Base-by-base conservation (phyloP, 1,140 invertebrate species). In the Arctopsyche grandis region DNA sequence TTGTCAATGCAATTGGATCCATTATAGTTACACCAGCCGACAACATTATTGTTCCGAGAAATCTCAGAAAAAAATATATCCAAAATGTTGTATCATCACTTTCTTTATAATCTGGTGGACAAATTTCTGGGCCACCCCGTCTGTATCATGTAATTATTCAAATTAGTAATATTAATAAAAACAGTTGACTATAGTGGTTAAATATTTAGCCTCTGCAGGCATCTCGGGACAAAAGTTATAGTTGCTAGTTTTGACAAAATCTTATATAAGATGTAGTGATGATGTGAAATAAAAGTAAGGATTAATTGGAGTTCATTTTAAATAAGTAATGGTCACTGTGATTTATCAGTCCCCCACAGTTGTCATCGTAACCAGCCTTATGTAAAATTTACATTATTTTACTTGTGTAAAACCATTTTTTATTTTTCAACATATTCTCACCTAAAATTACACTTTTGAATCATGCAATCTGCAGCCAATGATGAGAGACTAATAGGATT, bases 1-100 rank as follows among this genome's bases (percentile, higher is more conserved):
- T 92, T 0, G 92, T 93, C 10, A 96, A 84, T 1, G 94, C 93
- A 66, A 95, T 95, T 0, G 94, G 94, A 86, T 96, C 94, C 90
- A 95, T 92, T 74, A 96, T 93, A 9, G 93, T 94, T 0, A 95
- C 93, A 9, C 92, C 93, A 22, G 93, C 93, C 0, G 91, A 92
- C 77, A 93, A 86, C 90, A 94, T 94, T 0, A 93, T 92, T 7
- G 91, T 94, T 0, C 92, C 94, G 78, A 94, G 85, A 81, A 95
- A 94, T 83, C 94, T 85, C 12, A 95, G 82, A 38, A 92, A 85
- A 84, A 95, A 95, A 85, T 96, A 96, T 63, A 93, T 90, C 90
- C 93, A 95, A 83, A 95, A 95, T 12, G 93, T 93, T 75, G 90
- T 90, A 81, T 93, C 91, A 79, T 93, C 92, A 75, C 91, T 92